Conservation (phyloP, 2,113 vertebrate genomes). For the Poicephalus meyeri region DNA sequence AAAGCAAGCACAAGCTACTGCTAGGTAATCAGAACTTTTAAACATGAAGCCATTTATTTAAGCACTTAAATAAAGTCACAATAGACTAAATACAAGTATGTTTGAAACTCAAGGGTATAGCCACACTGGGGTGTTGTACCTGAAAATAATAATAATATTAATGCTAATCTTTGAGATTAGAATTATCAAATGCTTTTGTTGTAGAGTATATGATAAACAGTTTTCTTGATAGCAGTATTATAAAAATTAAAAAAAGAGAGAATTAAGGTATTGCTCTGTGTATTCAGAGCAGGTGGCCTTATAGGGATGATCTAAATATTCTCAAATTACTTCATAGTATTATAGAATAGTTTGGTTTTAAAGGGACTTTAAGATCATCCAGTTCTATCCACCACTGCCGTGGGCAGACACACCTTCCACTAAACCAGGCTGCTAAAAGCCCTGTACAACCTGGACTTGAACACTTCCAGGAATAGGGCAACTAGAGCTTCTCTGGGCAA, state of each 20-base stretch:
- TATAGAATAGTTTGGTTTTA: neutral
- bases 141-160: neutral
- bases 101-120: neutral
- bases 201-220: neutral
- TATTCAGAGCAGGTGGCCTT: neutral
- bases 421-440: neutral
- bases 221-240: neutral
- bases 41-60: neutral
- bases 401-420: neutral
- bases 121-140: neutral
- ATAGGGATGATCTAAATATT: neutral
- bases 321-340: neutral
- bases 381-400: neutral
- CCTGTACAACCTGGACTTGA: neutral
- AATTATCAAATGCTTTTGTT: neutral
- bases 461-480: neutral
- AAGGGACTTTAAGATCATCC: neutral
- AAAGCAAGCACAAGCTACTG: neutral
- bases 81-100: neutral
- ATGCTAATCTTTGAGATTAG: neutral
- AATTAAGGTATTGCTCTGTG: neutral
- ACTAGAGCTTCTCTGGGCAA: neutral
- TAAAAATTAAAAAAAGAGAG: neutral
- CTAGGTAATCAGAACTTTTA: neutral
- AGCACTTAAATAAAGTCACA: neutral